Conservation (phyloP, 2,797 vertebrate genomes). For the Cynopterus sphinx region DNA sequence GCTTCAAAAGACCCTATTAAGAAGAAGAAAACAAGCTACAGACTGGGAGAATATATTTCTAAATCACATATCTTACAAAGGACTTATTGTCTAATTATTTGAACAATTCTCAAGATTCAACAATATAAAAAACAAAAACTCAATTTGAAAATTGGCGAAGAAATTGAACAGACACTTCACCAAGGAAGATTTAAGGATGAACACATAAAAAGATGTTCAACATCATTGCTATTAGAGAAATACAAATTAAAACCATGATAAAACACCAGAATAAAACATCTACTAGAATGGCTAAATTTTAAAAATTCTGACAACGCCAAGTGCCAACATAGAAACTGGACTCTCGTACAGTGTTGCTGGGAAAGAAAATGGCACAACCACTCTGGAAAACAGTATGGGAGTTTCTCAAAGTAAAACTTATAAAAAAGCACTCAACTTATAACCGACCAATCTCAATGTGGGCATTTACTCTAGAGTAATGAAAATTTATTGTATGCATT, state of each 20-base stretch:
- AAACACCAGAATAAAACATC: not conserved
- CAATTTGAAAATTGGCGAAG: not conserved
- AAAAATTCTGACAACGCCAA: not conserved
- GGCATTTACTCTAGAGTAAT: not conserved
- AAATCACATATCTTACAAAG: not conserved
- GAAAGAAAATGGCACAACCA: not conserved
- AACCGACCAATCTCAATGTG: not conserved
- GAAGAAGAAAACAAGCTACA: not conserved
- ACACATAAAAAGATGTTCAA: not conserved
- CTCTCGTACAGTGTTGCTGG: not conserved
- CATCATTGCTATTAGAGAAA: not conserved
- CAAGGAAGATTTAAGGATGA: not conserved
- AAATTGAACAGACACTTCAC: not conserved
- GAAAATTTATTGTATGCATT: not conserved
- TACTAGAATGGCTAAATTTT: not conserved
- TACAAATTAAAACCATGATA: not conserved
- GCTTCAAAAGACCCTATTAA: not conserved
- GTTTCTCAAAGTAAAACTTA: not conserved
- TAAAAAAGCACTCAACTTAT: not conserved
- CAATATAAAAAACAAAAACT: not conserved
- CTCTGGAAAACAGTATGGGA: not conserved
- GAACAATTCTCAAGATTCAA: constrained; percentile 10
- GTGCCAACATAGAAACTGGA: not conserved
- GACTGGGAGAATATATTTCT: not conserved
- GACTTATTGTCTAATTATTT: not conserved